Conservation (phyloP, 2,113 vertebrate genomes). For the Etheostoma spectabile region DNA sequence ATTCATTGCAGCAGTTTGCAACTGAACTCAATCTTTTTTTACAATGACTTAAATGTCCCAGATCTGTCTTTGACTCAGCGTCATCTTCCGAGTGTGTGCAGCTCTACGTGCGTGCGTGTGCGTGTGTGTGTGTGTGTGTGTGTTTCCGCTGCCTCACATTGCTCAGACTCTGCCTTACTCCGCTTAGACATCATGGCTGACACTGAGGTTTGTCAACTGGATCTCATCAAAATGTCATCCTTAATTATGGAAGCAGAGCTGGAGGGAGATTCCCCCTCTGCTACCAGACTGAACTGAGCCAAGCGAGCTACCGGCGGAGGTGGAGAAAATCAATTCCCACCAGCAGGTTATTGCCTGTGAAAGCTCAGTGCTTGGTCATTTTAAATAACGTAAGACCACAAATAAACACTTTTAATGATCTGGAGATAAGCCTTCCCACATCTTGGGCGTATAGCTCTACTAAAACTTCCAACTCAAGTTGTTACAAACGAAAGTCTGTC, state of each 20-base stretch:
- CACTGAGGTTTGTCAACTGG: slow-evolving; percentile 63
- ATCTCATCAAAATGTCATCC: slow-evolving; percentile 72
- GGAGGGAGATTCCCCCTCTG: slow-evolving; percentile 33
- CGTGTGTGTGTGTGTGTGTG: neutral
- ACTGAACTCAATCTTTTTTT: slow-evolving; percentile 31
- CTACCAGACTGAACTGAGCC: neutral
- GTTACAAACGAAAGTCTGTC: neutral
- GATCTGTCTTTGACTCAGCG: slow-evolving; percentile 70
- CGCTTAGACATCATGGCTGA: slow-evolving; percentile 58
- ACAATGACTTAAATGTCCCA: slow-evolving; percentile 68
- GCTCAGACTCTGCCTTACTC: slow-evolving; percentile 19
- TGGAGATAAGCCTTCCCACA: slow-evolving; percentile 37
- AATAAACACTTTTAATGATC: slow-evolving; percentile 47
- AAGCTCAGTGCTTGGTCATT: slow-evolving; percentile 31
- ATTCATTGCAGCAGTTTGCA: slow-evolving; percentile 51
- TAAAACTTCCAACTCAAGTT: slow-evolving; percentile 12
- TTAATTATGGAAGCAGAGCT: slow-evolving; percentile 58
- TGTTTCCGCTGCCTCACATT: slow-evolving; percentile 36
- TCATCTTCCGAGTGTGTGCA: slow-evolving; percentile 29
- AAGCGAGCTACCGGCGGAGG: neutral
- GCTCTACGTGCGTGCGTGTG: neutral
- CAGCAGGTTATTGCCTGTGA: slow-evolving; percentile 20
- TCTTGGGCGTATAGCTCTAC: too few species aligned
- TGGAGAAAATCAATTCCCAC: slow-evolving; percentile 7
- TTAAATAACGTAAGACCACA: slow-evolving; percentile 34